phyloP scores from a whole-genome alignment of 1,140 invertebrate species.

The Polypedilum vanderplanki region DNA sequence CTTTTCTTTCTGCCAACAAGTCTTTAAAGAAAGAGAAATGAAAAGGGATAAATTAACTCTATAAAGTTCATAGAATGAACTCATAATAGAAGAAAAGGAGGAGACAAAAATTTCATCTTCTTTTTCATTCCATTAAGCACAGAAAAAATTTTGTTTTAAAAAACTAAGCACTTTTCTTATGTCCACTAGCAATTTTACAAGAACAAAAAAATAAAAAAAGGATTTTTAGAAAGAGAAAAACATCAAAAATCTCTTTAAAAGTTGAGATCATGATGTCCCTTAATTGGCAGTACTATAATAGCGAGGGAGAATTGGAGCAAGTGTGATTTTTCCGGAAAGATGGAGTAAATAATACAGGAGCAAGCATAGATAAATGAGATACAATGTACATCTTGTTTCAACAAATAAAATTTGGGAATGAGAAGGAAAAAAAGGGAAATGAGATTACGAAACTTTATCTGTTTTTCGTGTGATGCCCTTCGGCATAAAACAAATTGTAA shows the following conservation, averaged over 20 bases:
- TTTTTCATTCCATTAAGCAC: neutral
- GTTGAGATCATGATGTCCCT: neutral
- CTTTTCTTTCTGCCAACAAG: neutral
- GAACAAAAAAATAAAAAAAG: neutral
- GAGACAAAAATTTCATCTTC: neutral
- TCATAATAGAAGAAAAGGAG: neutral
- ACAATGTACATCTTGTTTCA: neutral
- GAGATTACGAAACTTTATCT: constrained; percentile 26
- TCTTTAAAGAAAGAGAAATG: neutral
- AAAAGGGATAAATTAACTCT: neutral
- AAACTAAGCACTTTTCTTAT: neutral
- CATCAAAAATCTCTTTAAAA: constrained; percentile 24
- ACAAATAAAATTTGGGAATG: neutral
- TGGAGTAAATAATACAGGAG: neutral
- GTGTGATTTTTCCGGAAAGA: neutral
- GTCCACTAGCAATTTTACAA: constrained; percentile 12
- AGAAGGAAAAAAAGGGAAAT: neutral
- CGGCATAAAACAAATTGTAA: constrained; percentile 25
- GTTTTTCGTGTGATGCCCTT: constrained; percentile 13
- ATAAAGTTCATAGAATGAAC: neutral
- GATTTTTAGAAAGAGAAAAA: neutral
- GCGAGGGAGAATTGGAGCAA: neutral
- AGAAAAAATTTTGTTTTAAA: neutral
- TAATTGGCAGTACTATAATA: neutral
- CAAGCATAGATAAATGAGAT: neutral